Conservation (phyloP, 2,797 vertebrate genomes). For the Pitangus sulphuratus region DNA sequence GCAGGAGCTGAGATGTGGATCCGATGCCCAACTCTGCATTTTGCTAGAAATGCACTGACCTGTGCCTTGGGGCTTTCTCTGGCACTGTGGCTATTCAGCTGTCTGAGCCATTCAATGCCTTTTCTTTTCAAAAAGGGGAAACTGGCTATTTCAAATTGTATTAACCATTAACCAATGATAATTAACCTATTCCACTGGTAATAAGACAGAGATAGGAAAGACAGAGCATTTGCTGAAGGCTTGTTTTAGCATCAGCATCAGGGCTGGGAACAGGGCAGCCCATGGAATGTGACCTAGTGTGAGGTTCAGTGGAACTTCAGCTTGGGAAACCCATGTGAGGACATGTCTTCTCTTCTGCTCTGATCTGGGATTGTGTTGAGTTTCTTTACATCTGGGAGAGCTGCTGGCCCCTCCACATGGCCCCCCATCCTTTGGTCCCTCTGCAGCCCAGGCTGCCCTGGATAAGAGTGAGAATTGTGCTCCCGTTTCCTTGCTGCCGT, state of each 20-base stretch:
- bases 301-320: background rate
- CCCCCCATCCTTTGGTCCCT: background rate
- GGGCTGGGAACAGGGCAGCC: background rate
- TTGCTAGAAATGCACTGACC: background rate
- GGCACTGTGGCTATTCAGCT: background rate
- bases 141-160: background rate
- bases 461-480: background rate
- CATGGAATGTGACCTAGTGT: rapidly evolving
- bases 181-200: background rate
- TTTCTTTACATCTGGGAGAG: constrained; percentile 28
- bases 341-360: background rate
- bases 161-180: too few relatives aligned
- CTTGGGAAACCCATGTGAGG: background rate
- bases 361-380: background rate
- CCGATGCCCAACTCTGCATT: background rate
- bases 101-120: background rate
- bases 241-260: background rate
- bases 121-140: background rate
- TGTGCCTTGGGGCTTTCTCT: background rate
- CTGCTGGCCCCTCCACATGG: background rate
- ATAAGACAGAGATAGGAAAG: background rate
- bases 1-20: background rate
- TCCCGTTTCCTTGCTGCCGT: background rate
- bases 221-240: background rate
- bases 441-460: background rate